A percentile compares a stretch with the other conserved stretches of the same genome.
Evolutionary conservation across 1,140 invertebrate genomes (phyloP).

Genomic region (Lasioglossum baleicum): DNA sequence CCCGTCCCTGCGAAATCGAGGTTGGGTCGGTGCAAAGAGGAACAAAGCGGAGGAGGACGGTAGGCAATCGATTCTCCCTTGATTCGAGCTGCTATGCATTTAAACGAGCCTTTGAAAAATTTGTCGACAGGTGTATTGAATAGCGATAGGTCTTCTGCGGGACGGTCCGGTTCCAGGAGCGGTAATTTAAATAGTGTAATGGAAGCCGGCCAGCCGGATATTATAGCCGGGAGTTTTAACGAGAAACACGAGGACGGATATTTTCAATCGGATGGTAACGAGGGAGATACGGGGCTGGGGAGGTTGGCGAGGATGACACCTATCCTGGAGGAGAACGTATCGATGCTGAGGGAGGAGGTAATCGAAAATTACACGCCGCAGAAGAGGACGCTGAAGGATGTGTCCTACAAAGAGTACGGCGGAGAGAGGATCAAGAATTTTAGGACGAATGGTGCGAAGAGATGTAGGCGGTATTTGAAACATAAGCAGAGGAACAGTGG

Average conservation of each 20-base stretch:
- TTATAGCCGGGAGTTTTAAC: background rate
- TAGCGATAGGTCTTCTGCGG: background rate
- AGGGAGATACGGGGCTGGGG: background rate
- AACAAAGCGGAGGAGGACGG: constrained; percentile 12
- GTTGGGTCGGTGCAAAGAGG: background rate
- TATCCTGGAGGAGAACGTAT: too few species aligned
- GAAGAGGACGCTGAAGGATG: constrained; percentile 33
- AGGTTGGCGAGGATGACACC: background rate
- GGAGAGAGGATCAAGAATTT: background rate
- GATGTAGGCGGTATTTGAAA: too few species aligned
- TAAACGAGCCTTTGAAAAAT: constrained; percentile 40
- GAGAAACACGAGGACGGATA: constrained; percentile 4
- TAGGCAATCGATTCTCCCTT: constrained; percentile 12
- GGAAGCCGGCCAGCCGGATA: constrained; percentile 12
- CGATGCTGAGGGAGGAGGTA: too few species aligned
- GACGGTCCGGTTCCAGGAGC: too few species aligned
- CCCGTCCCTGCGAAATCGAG: background rate
- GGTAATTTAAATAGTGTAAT: constrained; percentile 38
- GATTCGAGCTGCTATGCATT: constrained; percentile 41
- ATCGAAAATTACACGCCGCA: constrained; percentile 31
- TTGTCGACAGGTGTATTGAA: constrained; percentile 34
- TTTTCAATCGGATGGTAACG: background rate
- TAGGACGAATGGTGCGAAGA: too few species aligned
- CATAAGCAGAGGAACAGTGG: too few species aligned
- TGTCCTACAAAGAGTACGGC: background rate